A percentile compares a stretch with the other conserved stretches of the same genome.
These are phyloP conservation scores for Cryptus viduatorius DNA, from an alignment of 2,888 invertebrate species.

Conservation along the genomic window DNA sequence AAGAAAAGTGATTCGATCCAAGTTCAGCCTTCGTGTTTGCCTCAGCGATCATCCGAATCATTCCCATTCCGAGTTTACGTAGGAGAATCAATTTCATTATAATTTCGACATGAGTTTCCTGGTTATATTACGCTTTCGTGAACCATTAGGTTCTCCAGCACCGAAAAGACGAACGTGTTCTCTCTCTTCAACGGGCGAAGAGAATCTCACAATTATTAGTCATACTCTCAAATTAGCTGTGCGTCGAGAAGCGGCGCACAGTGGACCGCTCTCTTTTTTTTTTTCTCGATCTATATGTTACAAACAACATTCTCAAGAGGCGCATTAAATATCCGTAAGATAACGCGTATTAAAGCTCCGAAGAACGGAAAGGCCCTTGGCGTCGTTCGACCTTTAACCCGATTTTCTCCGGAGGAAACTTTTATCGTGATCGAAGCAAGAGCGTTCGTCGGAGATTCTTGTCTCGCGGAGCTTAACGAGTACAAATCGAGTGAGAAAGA, in stretches of 20 bases:
- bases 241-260: not conserved
- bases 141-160: slow-evolving; percentile 18
- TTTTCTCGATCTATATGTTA: not conserved
- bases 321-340: not conserved
- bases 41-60: not conserved
- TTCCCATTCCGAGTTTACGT: not conserved
- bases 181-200: not conserved
- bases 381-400: not conserved
- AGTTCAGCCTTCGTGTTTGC: not conserved
- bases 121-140: not conserved
- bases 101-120: slow-evolving; percentile 6
- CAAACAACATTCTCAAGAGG: not conserved
- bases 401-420: not conserved
- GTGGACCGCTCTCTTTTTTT: not conserved
- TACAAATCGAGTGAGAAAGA: slow-evolving; percentile 34
- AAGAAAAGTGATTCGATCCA: not conserved
- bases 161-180: slow-evolving; percentile 18
- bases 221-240: slow-evolving; percentile 58
- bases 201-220: slow-evolving; percentile 57
- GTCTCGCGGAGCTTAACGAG: slow-evolving; percentile 28
- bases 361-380: not conserved
- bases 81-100: slow-evolving; percentile 5
- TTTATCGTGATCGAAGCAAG: not conserved
- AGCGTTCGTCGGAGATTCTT: slow-evolving; percentile 30
- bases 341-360: not conserved